Evolutionary conservation across 2,113 vertebrate genomes (phyloP).

Genomic region (Paedocypris sp.): DNA sequence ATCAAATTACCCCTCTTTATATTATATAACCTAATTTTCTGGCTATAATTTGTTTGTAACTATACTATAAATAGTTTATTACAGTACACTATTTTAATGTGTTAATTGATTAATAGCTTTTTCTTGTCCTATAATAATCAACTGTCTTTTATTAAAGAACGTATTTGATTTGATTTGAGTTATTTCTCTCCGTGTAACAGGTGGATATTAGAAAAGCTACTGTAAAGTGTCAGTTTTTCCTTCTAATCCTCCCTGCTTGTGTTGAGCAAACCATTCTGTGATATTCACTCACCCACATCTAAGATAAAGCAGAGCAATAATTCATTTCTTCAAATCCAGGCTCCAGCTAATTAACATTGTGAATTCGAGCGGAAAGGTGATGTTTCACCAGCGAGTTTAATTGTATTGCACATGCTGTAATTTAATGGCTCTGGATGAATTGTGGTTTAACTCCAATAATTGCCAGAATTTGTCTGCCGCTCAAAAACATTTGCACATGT

Average conservation of each 20-base stretch:
- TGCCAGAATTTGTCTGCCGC: constrained; percentile 42
- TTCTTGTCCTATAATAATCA: too few relatives aligned
- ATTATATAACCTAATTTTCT: too few relatives aligned
- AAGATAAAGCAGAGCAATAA: constrained; percentile 51
- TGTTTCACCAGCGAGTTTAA: constrained; percentile 51
- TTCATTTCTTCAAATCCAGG: constrained; percentile 51
- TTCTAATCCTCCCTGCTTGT: constrained; percentile 47
- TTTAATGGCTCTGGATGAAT: constrained; percentile 58
- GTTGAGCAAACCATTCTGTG: constrained; percentile 42
- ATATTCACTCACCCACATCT: constrained; percentile 58
- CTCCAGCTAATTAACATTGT: constrained; percentile 60
- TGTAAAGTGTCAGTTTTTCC: not conserved
- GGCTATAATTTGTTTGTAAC: too few relatives aligned
- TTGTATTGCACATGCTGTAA: constrained; percentile 47
- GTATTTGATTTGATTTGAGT: not conserved
- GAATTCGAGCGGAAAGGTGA: constrained; percentile 63
- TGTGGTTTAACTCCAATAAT: constrained; percentile 51
- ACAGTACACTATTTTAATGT: too few relatives aligned
- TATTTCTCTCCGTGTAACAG: not conserved
- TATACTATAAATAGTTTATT: too few relatives aligned
- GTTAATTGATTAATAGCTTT: too few relatives aligned
- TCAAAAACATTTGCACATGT: constrained; percentile 43
- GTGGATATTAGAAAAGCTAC: not conserved
- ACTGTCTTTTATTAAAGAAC: too few relatives aligned
- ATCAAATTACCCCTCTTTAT: too few relatives aligned